Evolutionary conservation across 2,113 vertebrate genomes (phyloP).

Genomic region (Malurus elegans): DNA sequence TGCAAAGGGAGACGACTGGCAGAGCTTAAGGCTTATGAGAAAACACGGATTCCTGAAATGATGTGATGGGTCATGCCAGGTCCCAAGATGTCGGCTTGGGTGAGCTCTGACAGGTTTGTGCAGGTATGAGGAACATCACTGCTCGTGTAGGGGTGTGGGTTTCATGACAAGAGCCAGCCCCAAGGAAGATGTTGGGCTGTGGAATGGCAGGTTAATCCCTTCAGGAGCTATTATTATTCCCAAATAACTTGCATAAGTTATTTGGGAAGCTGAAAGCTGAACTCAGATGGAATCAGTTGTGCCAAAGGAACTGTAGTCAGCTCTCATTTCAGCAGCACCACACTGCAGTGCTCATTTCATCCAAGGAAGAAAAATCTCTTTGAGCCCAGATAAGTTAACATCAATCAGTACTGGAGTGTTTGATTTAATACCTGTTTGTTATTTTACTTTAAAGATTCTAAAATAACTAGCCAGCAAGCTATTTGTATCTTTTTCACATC

Average conservation of each 20-base stretch:
- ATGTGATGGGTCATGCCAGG: not conserved
- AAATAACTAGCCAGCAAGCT: not conserved
- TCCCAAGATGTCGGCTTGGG: rapidly evolving
- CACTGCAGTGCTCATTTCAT: not conserved
- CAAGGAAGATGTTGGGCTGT: rapidly evolving
- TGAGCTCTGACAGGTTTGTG: not conserved
- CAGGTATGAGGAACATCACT: not conserved
- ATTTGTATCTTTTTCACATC: not conserved
- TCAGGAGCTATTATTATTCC: no score
- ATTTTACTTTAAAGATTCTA: not conserved
- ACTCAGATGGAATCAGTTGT: not conserved
- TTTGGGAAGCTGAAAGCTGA: not conserved
- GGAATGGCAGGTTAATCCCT: not conserved
- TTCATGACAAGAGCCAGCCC: not conserved
- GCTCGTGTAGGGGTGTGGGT: not conserved
- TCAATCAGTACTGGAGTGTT: not conserved
- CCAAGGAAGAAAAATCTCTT: not conserved
- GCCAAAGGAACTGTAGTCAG: not conserved
- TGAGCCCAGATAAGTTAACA: not conserved
- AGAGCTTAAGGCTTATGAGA: rapidly evolving
- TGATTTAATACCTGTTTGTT: not conserved
- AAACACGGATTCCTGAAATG: not conserved
- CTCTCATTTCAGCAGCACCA: not conserved
- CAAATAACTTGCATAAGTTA: not conserved
- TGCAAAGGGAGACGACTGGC: not conserved